Evolutionary conservation across 1,140 invertebrate species (phyloP), one percentile per base, ranked within the genome.

Genomic region (Brachionus asplanchnoidis): DNA sequence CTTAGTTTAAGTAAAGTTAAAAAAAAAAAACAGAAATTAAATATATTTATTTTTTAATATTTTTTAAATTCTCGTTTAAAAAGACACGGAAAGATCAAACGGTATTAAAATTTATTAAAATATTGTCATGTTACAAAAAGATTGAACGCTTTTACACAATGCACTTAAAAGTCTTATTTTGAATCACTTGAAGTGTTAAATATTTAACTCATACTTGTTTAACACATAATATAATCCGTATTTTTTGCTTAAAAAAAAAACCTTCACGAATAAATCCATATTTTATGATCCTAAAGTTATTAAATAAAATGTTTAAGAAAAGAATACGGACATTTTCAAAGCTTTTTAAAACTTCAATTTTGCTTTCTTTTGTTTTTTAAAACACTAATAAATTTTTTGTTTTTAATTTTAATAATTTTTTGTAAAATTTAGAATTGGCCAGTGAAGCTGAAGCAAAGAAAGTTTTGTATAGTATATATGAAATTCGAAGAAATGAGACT

Each of bases 371-470:
- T 46, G 44, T 46, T 46, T 60, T 60, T 60, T 17, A 3, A 50
- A 60, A 60, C 53, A 60, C 17, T 26, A 20, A 23, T 20, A 8
- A 8, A 60, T 60, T 56, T 60, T 60, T 60, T 11, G 5, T 32
- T 68, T 11, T 23, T 32, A 68, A n/a, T 68, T 32, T 11, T 32
- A 68, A 32, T 4, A 26, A n/a, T 70, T 70, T 32, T 70, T 73
- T 73, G 3, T 42, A 2, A 40, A 40, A 4, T 68, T 73, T 40
- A 73, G 82, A 84, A 17, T 56, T 84, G 23, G 60, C 82, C 9
- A 84, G 60, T 44, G 82, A 84, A 84, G 82, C 82, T 17, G 82
- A 84, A 56, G 82, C 82, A 12, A 68, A 84, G 32, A 84, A 84
- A 23, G 60, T 68, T 42, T 60, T 84, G 23, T 70, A 84, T 40